These are phyloP conservation scores for Anoplolepis gracilipes DNA, from an alignment of 1,140 invertebrate species.

Conservation along the genomic window DNA sequence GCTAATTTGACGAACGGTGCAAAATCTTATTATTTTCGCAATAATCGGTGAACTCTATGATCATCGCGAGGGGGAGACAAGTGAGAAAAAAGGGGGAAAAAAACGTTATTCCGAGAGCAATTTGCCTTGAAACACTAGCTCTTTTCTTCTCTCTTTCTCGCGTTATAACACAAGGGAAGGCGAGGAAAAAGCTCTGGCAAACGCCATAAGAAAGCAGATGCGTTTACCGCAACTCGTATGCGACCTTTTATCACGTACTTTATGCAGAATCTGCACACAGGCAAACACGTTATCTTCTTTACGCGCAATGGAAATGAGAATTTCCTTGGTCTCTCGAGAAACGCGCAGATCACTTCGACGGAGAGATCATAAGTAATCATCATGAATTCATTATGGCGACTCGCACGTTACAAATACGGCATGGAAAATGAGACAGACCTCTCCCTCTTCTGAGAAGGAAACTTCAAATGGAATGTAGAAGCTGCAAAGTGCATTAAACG, in stretches of 20 bases:
- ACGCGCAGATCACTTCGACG: background rate
- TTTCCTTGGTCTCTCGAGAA: background rate
- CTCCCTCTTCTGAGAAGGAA: background rate
- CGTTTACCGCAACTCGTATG: conserved; percentile 15
- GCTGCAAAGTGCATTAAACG: background rate
- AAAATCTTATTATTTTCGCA: conserved; percentile 37
- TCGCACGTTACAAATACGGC: background rate
- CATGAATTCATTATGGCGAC: conserved; percentile 8
- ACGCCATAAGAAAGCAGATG: conserved; percentile 31
- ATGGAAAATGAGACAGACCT: background rate
- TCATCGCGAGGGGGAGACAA: background rate
- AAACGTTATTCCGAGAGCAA: conserved; percentile 29
- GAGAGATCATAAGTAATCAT: conserved; percentile 45
- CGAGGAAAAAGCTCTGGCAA: background rate
- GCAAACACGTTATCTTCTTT: background rate
- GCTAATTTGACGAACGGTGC: conserved; percentile 2
- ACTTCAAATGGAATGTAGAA: background rate
- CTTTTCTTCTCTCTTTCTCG: no score
- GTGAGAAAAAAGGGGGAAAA: background rate
- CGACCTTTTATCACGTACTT: conserved; percentile 53
- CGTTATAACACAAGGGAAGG: background rate
- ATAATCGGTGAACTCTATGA: conserved; percentile 28
- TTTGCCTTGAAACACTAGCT: conserved; percentile 13
- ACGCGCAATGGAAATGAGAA: background rate
- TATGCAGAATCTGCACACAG: conserved; percentile 52